Conservation (phyloP, 2,797 vertebrate genomes). For the Spinus olivaceus region DNA sequence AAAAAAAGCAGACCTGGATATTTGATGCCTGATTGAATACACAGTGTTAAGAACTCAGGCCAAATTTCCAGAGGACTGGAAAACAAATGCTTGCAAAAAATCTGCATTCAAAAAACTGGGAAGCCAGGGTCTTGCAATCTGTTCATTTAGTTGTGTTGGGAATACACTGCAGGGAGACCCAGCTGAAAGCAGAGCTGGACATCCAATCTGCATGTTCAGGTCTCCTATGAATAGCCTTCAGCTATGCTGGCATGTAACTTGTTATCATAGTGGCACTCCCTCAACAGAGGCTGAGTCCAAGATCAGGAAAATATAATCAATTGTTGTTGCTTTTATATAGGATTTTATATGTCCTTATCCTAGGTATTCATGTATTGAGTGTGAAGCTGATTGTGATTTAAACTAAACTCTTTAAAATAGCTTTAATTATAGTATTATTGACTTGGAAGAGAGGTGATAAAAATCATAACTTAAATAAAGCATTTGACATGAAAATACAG, state of each 20-base stretch:
- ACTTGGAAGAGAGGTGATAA: not conserved
- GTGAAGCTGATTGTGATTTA: not conserved
- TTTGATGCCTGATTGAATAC: not conserved
- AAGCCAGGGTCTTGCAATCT: not conserved
- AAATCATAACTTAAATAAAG: not conserved
- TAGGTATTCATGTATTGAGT: not conserved
- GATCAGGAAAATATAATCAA: not conserved
- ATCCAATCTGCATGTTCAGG: not conserved
- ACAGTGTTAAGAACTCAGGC: not conserved
- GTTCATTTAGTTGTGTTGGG: not conserved
- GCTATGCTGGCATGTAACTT: not conserved
- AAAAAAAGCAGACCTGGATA: not conserved
- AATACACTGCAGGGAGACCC: fast-evolving
- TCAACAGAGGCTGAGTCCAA: not conserved
- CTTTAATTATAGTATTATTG: not conserved
- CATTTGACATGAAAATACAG: not conserved
- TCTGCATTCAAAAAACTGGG: not conserved
- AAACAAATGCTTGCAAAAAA: not conserved
- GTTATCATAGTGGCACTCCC: not conserved
- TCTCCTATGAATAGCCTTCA: not conserved
- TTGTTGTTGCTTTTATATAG: not conserved
- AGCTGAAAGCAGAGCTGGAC: not conserved
- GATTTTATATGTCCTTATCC: not conserved
- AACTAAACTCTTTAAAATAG: not conserved
- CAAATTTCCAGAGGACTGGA: not conserved